Conservation (phyloP, 2,113 vertebrate genomes). For the Aviceda subcristata region DNA sequence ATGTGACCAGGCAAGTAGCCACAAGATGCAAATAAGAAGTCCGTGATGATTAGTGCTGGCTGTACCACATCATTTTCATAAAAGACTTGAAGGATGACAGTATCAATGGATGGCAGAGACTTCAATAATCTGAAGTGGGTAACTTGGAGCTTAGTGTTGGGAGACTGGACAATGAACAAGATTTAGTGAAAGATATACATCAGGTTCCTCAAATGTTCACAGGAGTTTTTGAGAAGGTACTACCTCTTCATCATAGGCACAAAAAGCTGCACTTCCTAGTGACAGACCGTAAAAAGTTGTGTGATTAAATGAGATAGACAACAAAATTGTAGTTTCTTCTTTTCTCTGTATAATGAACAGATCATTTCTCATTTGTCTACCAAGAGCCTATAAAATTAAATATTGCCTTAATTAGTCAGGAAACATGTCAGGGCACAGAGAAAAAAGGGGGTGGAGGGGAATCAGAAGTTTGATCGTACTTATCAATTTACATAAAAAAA, state of each 20-base stretch:
- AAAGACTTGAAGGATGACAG: neutral
- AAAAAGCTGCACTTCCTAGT: neutral
- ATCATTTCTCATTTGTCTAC: neutral
- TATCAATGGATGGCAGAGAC: neutral
- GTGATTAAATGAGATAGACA: neutral
- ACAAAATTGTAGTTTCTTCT: neutral
- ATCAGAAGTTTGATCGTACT: neutral
- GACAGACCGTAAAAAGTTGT: neutral
- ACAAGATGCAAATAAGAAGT: neutral
- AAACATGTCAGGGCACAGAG: neutral
- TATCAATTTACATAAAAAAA: neutral
- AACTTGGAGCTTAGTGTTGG: neutral
- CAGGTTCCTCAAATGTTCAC: neutral
- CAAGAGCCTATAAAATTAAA: neutral
- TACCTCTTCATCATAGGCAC: neutral
- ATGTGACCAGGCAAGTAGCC: neutral
- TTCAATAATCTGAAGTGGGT: neutral
- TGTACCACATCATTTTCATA: neutral
- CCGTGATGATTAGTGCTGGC: neutral
- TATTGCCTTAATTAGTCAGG: neutral
- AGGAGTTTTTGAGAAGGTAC: neutral
- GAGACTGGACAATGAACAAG: neutral
- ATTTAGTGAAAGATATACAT: neutral
- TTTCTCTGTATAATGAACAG: neutral
- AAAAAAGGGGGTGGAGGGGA: neutral